Evolutionary conservation across 2,888 invertebrate species (phyloP), one percentile per base, ranked within the genome.

Genomic region (Troilus luridus): DNA sequence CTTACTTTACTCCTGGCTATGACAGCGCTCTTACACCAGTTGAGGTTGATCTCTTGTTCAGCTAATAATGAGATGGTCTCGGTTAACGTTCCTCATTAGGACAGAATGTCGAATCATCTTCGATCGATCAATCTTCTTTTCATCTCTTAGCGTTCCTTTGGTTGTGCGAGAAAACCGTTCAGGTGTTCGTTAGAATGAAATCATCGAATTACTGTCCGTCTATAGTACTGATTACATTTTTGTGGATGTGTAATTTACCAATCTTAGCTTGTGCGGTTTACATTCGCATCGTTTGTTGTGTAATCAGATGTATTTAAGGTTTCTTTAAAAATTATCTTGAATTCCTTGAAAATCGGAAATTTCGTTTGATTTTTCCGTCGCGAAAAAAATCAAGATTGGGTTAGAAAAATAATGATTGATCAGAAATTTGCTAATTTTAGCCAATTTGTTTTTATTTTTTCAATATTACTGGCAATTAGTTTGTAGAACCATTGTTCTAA

Each of bases 21-120:
- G 67, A 67, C 67, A 67, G 12, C 54, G 21, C 19, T 19, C 54
- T 7, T 19, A 27, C 21, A 54, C 10, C 3, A 8, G 8, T 7
- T 21, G 21, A 81, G 81, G 54, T n/a, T 81, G 81, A 81, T 81
- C 81, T 54, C 81, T 81, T 81, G 54, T 81, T 41, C 81, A 81
- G 81, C 54, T 81, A 54, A 81, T 81, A 81, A 81, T 54, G 81
- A 81, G 5, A 19, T 10, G 81, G 21, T 8, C 54, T 54, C 81
- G 54, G 41, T 81, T 81, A 81, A 81, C 81, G 81, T 54, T 56
- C 81, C 81, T 21, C 81, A 81, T 81, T 81, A 81, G 24, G 21
- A 6, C 6, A 56, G 41, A 81, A 41, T 81, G 81, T 81, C 54
- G 10, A 21, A 41, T 81, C 81, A 81, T 81, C 81, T 41, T 21